These are phyloP conservation scores for Rhodinocichla rosea DNA, from an alignment of 2,113 vertebrate genomes.

Conservation along the genomic window DNA sequence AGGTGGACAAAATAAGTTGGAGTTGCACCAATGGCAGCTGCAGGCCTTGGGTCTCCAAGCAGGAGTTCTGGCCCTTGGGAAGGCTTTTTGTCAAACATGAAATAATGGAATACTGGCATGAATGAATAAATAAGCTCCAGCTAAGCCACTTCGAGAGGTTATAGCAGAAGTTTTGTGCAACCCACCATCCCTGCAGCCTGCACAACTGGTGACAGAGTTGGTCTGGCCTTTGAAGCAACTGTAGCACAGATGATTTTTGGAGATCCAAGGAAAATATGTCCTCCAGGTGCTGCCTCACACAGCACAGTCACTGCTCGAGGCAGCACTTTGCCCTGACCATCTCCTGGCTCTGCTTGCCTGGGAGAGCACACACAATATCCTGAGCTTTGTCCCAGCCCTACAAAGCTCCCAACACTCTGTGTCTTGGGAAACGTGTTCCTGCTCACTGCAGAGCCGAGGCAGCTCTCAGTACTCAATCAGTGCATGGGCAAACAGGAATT, in stretches of 20 bases:
- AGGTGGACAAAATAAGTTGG: background rate
- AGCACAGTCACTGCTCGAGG: background rate
- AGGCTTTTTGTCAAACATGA: background rate
- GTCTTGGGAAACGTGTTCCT: background rate
- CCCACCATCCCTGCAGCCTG: background rate
- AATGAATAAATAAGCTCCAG: background rate
- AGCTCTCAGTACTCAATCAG: background rate
- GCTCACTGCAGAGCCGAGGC: background rate
- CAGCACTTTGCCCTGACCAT: fast-evolving
- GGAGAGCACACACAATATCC: background rate
- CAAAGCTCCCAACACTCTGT: background rate
- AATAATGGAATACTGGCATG: background rate
- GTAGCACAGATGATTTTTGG: background rate
- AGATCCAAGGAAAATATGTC: background rate
- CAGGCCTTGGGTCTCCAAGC: background rate
- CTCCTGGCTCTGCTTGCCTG: background rate
- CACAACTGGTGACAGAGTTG: background rate
- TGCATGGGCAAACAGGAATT: background rate
- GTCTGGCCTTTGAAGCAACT: background rate
- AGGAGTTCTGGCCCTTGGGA: background rate
- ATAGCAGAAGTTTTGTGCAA: background rate
- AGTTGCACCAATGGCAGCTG: background rate
- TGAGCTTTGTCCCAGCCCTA: background rate
- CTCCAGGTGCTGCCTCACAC: background rate
- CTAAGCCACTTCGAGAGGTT: background rate